Evolutionary conservation across 2,113 vertebrate genomes (phyloP).

Genomic region (Paedocypris sp.): DNA sequence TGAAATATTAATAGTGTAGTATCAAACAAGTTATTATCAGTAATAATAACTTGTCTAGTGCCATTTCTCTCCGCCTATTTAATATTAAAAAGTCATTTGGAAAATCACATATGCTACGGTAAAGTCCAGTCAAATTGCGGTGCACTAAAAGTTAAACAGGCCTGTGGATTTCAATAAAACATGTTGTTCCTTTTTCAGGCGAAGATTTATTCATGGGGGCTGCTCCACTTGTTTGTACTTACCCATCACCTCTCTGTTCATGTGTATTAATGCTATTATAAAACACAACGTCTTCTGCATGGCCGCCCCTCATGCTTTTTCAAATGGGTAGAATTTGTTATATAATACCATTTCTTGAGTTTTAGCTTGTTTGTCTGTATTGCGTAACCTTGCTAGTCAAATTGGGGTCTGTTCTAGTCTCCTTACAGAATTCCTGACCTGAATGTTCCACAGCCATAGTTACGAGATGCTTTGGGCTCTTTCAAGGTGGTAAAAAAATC

Average conservation of each 20-base stretch:
- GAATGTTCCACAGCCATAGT: slow-evolving; percentile 43
- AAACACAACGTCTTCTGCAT: slow-evolving; percentile 44
- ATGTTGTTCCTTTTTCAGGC: too few species aligned
- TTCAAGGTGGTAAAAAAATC: slow-evolving; percentile 6
- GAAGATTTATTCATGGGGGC: too few species aligned
- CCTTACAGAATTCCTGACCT: slow-evolving; percentile 26
- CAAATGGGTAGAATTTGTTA: slow-evolving; percentile 50
- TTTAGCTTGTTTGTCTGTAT: slow-evolving; percentile 33
- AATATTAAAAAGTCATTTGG: too few species aligned
- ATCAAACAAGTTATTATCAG: too few species aligned
- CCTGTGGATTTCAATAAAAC: too few species aligned
- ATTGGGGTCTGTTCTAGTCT: slow-evolving; percentile 27
- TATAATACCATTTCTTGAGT: slow-evolving; percentile 54
- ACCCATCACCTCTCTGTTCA: slow-evolving; percentile 11
- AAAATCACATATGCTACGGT: too few species aligned
- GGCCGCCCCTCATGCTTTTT: slow-evolving; percentile 42
- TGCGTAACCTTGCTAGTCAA: slow-evolving; percentile 45
- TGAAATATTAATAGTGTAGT: too few species aligned
- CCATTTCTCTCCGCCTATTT: too few species aligned
- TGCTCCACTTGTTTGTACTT: slow-evolving; percentile 5
- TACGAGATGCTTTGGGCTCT: not conserved
- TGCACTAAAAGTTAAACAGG: too few species aligned
- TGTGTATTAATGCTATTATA: slow-evolving; percentile 16
- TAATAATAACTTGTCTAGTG: too few species aligned
- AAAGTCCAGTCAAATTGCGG: too few species aligned